Conservation (phyloP, 1,140 invertebrate species). For the Drepana arcuata region DNA sequence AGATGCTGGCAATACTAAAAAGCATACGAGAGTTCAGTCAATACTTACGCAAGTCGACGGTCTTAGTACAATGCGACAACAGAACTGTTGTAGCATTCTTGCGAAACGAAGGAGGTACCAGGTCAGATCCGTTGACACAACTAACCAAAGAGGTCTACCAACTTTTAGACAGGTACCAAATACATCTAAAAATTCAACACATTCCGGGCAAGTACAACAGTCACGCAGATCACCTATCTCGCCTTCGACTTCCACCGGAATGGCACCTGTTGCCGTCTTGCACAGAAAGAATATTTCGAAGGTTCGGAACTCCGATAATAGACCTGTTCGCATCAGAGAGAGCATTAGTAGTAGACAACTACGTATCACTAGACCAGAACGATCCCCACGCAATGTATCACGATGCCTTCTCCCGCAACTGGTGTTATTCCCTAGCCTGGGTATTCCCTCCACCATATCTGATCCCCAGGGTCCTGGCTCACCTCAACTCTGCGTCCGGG, state of each 20-base stretch:
- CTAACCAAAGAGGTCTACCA: slow-evolving; percentile 8
- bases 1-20: slow-evolving; percentile 24
- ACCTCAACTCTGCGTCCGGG: slow-evolving; percentile 13
- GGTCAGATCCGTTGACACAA: slow-evolving; percentile 19
- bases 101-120: slow-evolving; percentile 31
- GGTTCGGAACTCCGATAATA: slow-evolving; percentile 1
- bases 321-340: slow-evolving; percentile 1
- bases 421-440: slow-evolving; percentile 36
- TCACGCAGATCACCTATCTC: slow-evolving; percentile 5
- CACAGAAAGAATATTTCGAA: slow-evolving; percentile 6
- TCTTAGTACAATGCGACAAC: slow-evolving; percentile 32
- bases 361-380: slow-evolving; percentile 1
- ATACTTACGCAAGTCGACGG: neutral
- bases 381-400: slow-evolving; percentile 5
- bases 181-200: slow-evolving; percentile 2
- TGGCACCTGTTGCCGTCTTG: slow-evolving; percentile 3
- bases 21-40: neutral
- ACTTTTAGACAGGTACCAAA: neutral
- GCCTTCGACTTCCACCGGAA: slow-evolving; percentile 4
- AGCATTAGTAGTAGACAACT: slow-evolving; percentile 1
- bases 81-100: slow-evolving; percentile 23
- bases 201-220: slow-evolving; percentile 17
- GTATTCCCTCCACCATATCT: slow-evolving; percentile 36
- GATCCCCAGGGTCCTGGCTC: slow-evolving; percentile 17
- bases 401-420: slow-evolving; percentile 30